Evolutionary conservation across 2,888 invertebrate genomes (phyloP).

Genomic region (Callyntrura sp.): DNA sequence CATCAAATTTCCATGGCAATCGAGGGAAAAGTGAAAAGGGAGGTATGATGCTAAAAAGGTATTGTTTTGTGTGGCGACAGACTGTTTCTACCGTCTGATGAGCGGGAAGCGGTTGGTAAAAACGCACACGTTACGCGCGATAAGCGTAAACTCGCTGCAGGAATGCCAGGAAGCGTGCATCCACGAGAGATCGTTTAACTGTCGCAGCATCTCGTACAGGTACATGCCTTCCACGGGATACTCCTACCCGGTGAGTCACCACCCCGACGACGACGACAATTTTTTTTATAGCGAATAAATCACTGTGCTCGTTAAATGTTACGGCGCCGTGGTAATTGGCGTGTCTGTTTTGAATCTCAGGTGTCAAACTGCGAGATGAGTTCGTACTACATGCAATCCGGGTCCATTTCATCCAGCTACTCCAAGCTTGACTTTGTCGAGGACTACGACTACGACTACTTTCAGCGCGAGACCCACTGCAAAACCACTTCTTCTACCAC

Average conservation of each 20-base stretch:
- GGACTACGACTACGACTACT: slow-evolving; percentile 83
- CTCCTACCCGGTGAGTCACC: slow-evolving; percentile 70
- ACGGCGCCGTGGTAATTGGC: no score
- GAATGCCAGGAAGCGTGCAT: slow-evolving; percentile 82
- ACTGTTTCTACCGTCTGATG: slow-evolving; percentile 83
- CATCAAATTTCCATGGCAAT: no score
- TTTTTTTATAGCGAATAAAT: no score
- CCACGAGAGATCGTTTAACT: slow-evolving; percentile 78
- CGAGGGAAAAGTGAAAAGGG: no score
- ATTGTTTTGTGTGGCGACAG: slow-evolving; percentile 25
- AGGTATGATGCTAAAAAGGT: no score
- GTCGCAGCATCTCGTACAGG: slow-evolving; percentile 81
- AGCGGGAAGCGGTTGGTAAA: slow-evolving; percentile 81
- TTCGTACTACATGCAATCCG: slow-evolving; percentile 77
- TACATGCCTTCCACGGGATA: slow-evolving; percentile 74
- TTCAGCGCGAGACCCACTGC: slow-evolving; percentile 83
- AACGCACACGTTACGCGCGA: slow-evolving; percentile 79
- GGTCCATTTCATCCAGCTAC: slow-evolving; percentile 33
- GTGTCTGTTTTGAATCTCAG: slow-evolving; percentile 32
- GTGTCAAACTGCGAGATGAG: slow-evolving; percentile 82
- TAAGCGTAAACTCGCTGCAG: slow-evolving; percentile 80
- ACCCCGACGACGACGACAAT: no score
- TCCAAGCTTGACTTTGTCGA: slow-evolving; percentile 81
- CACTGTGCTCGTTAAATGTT: no score
- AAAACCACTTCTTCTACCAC: slow-evolving; percentile 80